Base-by-base conservation (phyloP, 2,888 invertebrate species). In the Gisinianus flammeolus region DNA sequence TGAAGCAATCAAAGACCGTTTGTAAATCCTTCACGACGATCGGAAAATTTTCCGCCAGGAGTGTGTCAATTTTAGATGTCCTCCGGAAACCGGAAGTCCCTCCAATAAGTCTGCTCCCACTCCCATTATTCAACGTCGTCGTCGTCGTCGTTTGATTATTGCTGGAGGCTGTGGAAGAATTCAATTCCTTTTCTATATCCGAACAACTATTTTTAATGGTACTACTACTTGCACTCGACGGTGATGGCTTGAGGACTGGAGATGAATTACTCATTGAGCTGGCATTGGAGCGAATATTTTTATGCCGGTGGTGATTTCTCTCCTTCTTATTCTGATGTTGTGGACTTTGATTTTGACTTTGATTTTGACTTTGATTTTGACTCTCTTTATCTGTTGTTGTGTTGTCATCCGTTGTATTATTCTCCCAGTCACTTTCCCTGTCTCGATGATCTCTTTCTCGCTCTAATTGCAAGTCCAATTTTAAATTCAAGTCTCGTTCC, bases 1-100 rank as follows among this genome's bases (percentile, higher is more conserved):
- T 84, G 62, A 84, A 83, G 56, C 79, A 79, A 73, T 84, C 77
- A 64, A 84, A 84, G 30, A 83, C 69, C 10, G 30, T 44, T 58
- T 82, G 83, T 16, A 83, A 66, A 44, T 81, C 78, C 54, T 67
- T 33, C 16, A 79, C 80, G 24, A 79, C 79, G 35, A 83, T 81
- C 0, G 78, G 62, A 24, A 24, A 2, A 62, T 24, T 62, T 62
- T 10, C 6, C n/a, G 4, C n/a, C 10, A 62, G 62, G 2, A 62
- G 10, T 10, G 62, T 6, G 5, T 58, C 58, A 24, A 12, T 26
- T 64, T 26, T 28, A 12, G 22, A 64, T 5, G 5, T 58, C 19
- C 58, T 22, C 58, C 24, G 58, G 52, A 12, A 16, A 16, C 16
- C 52, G 52, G 52, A 52, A 16, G 8, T 52, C 16, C 16, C 52